Evolutionary conservation across 1,140 invertebrate genomes (phyloP).

Genomic region (Magallana ariakensis): DNA sequence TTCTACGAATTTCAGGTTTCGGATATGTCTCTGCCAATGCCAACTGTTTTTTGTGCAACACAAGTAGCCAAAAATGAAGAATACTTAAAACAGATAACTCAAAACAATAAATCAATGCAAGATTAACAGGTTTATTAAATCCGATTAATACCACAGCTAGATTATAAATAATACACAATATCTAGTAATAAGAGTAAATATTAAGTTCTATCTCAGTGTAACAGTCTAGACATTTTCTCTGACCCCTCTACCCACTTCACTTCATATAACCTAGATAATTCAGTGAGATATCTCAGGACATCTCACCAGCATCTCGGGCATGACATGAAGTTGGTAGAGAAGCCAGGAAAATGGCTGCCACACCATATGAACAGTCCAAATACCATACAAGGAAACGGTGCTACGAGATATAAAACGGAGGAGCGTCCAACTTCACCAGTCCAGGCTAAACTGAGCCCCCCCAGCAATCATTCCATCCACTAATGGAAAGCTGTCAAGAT

Average conservation of each 20-base stretch:
- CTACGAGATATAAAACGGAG: constrained; percentile 50
- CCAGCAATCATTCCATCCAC: constrained; percentile 4
- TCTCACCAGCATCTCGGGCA: neutral
- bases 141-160: constrained; percentile 35
- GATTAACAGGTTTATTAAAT: constrained; percentile 21
- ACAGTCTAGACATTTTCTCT: constrained; percentile 72
- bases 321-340: constrained; percentile 61
- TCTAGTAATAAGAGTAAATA: constrained; percentile 25
- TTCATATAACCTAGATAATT: constrained; percentile 45
- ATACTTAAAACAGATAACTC: neutral
- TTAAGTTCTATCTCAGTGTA: constrained; percentile 61
- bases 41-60: no score
- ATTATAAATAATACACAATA: constrained; percentile 38
- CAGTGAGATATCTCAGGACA: neutral
- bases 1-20: no score
- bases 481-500: constrained; percentile 14
- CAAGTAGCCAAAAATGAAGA: no score
- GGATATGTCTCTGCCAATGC: no score
- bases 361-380: constrained; percentile 61
- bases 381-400: constrained; percentile 56
- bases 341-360: constrained; percentile 70
- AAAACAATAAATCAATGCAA: neutral
- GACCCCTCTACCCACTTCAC: constrained; percentile 57
- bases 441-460: constrained; percentile 39
- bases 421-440: constrained; percentile 45